Percentiles rank a stretch among this genome's conserved stretches.
Conservation (phyloP, 2,888 invertebrate genomes). For the Melolontha melolontha region DNA sequence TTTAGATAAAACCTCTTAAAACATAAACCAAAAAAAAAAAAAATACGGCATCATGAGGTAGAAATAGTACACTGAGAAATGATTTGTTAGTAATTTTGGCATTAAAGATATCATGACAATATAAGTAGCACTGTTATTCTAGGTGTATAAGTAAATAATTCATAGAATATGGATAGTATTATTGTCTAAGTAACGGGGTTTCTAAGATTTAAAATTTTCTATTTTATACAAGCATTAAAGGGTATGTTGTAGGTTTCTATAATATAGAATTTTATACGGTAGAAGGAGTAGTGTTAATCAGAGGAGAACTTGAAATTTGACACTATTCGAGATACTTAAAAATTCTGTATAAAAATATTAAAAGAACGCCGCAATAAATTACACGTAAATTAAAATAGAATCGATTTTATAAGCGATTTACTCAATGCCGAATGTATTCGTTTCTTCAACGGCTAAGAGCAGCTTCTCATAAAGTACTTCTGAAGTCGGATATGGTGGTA, state of each 20-base stretch:
- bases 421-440: constrained; percentile 96
- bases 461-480: constrained; percentile 93
- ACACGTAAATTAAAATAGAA: not conserved
- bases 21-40: not conserved
- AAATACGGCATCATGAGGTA: constrained; percentile 31
- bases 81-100: constrained; percentile 27
- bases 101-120: constrained; percentile 4
- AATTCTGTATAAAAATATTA: constrained; percentile 6
- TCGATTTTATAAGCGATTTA: constrained; percentile 64
- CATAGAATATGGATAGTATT: constrained; percentile 14
- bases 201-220: not conserved
- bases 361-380: constrained; percentile 1
- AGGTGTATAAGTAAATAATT: not conserved
- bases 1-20: not conserved
- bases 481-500: constrained; percentile 95
- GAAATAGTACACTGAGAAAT: constrained; percentile 13
- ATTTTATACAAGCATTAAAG: not conserved
- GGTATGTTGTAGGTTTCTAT: not conserved
- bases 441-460: constrained; percentile 93
- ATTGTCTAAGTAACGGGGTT: constrained; percentile 18
- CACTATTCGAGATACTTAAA: too few species aligned
- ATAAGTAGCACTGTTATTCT: not conserved
- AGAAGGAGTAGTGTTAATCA: not conserved
- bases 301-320: too few species aligned
- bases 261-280: not conserved